Base-by-base conservation (phyloP, 2,797 vertebrate genomes). In the Myioborus miniatus region DNA sequence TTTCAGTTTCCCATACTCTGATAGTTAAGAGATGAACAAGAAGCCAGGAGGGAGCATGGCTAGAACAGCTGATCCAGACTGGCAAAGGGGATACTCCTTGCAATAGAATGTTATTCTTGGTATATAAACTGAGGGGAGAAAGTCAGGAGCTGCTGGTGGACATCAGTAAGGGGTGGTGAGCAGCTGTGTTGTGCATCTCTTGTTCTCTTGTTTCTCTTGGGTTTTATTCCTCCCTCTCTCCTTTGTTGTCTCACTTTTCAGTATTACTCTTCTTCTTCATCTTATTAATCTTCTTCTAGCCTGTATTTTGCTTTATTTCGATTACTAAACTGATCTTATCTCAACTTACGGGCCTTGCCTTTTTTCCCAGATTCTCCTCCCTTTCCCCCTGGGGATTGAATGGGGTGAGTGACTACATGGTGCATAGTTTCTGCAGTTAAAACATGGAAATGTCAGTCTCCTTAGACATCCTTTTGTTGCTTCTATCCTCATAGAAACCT, bases 91-190 rank as follows among this genome's bases (percentile, higher is more conserved):
- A 17, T 79, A 50, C 15, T 71, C 19, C 36, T n/a, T 20, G 23
- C 15, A 37, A 5, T 0, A 37, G 4, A 71, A 50, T 29, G 32
- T 44, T 32, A 50, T 71, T 49, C n/a, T 58, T 43, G 27, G 9
- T n/a, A 6, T 29, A 44, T 43, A 24, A 79, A 64, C 19, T 23
- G 22, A 27, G 41, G 21, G 13, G 21, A 63, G 8, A 23, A n/a
- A 34, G 32, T 39, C 36, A 32, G 67, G 27, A 50, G 23, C 27
- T 58, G 37, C 32, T 64, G 10, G 5, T 63, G 12, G 15, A 23
- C 32, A 9, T 37, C 0, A 0, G 2, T 27, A 26, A 23, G 7
- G 9, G 26, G 7, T 63, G 22, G 19, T 37, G 59, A 64, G 37
- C 50, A 64, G 29, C 15, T 50, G 13, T 50, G 29, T 14, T 23